Conservation (phyloP, 2,797 vertebrate species). For the Cryptoblepharus egeriae region DNA sequence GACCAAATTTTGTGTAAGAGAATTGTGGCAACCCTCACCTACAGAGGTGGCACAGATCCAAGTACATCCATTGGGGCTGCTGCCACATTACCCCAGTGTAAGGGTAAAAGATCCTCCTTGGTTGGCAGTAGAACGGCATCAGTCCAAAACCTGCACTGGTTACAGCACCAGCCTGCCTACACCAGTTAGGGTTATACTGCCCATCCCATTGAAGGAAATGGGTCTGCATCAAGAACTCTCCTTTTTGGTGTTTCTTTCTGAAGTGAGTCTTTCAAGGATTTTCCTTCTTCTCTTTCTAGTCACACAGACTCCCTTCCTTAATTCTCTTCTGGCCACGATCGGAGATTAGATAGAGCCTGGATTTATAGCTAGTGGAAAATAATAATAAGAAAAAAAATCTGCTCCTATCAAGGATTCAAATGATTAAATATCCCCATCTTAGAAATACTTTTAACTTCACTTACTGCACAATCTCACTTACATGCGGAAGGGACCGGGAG, state of each 20-base stretch:
- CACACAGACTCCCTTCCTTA: slow-evolving; percentile 71
- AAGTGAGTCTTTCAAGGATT: slow-evolving; percentile 64
- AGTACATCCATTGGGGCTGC: no score
- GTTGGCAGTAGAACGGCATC: no score
- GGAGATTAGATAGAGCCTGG: slow-evolving; percentile 80
- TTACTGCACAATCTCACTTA: slow-evolving; percentile 69
- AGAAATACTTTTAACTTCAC: slow-evolving; percentile 77
- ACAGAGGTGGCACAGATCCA: no score
- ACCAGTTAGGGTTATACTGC: no score
- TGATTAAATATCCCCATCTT: slow-evolving; percentile 79
- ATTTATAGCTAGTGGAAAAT: slow-evolving; percentile 79
- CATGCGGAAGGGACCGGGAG: slow-evolving; percentile 54
- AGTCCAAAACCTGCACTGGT: no score
- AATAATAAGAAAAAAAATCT: slow-evolving; percentile 69
- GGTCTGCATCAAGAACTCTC: background rate
- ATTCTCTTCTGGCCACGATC: slow-evolving; percentile 78
- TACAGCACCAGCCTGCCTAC: no score
- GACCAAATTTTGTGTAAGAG: no score
- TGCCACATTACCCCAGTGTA: no score
- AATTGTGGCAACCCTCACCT: no score
- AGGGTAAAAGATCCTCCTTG: no score
- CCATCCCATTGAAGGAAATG: background rate
- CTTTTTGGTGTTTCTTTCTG: slow-evolving; percentile 62
- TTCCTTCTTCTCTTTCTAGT: slow-evolving; percentile 74
- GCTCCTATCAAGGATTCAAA: slow-evolving; percentile 80